These are phyloP conservation scores for Cyclopterus lumpus DNA, from an alignment of 2,797 vertebrate species.

Conservation along the genomic window DNA sequence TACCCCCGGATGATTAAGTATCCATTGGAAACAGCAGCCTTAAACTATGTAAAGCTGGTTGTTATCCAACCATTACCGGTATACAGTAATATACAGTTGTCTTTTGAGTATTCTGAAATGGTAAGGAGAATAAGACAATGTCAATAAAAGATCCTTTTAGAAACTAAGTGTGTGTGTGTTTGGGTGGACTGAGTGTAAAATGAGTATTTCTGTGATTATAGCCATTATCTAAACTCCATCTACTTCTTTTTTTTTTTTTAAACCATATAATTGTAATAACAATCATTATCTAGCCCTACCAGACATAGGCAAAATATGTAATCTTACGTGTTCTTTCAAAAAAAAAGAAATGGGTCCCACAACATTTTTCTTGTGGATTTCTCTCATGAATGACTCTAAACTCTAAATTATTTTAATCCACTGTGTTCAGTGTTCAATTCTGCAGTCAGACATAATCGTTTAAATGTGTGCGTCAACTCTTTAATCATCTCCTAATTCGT, in stretches of 20 bases:
- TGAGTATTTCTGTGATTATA: conserved; percentile 30
- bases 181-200: neutral
- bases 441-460: conserved; percentile 25
- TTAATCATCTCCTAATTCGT: conserved; percentile 10
- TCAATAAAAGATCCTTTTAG: neutral
- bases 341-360: conserved; percentile 4
- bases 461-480: neutral
- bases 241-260: conserved; percentile 32
- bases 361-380: conserved; percentile 7
- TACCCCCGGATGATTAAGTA: neutral
- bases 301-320: conserved; percentile 31
- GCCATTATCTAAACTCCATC: conserved; percentile 38
- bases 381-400: too few species aligned
- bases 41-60: conserved; percentile 5
- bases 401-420: conserved; percentile 35
- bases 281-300: conserved; percentile 26
- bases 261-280: conserved; percentile 39
- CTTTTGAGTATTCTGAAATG: neutral
- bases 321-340: conserved; percentile 1
- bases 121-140: neutral
- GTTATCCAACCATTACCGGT: conserved; percentile 10
- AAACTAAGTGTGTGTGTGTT: conserved; percentile 5
- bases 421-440: neutral
- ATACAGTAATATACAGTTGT: conserved; percentile 1
- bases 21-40: neutral